These are phyloP conservation scores for Barnardius zonarius DNA, from an alignment of 2,113 vertebrate species.

Conservation along the genomic window DNA sequence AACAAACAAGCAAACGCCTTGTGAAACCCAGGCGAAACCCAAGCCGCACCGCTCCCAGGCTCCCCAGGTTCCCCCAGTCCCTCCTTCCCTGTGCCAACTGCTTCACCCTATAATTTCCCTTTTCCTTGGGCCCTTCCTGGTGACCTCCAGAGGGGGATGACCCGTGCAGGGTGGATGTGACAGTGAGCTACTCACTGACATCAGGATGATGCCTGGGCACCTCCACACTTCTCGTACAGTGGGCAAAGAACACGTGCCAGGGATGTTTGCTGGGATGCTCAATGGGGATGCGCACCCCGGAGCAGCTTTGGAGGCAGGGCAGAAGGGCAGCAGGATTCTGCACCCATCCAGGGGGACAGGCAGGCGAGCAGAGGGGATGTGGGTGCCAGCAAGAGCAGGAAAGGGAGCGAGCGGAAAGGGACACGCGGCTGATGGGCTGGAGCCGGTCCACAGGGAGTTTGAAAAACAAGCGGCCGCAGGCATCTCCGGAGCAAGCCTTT, in stretches of 20 bases:
- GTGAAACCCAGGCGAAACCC: not conserved
- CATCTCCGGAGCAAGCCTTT: not conserved
- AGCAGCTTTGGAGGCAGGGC: not conserved
- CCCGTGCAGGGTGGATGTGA: not conserved
- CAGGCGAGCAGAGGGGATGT: rapidly evolving
- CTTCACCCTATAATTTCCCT: not conserved
- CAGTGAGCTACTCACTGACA: rapidly evolving
- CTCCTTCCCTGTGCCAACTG: not conserved
- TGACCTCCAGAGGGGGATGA: not conserved
- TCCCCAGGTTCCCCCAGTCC: no score
- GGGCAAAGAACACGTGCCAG: not conserved
- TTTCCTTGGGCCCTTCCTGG: not conserved
- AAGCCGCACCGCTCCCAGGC: rapidly evolving
- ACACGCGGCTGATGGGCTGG: not conserved
- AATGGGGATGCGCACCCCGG: rapidly evolving
- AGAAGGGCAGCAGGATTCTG: not conserved
- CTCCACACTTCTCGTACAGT: rapidly evolving
- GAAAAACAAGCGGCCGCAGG: not conserved
- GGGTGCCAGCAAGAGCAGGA: not conserved
- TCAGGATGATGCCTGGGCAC: not conserved
- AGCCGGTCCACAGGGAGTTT: not conserved
- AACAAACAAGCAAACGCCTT: not conserved
- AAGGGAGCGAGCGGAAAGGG: not conserved
- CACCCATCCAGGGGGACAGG: rapidly evolving
- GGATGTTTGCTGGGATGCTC: not conserved